Evolutionary conservation across 2,797 vertebrate genomes (phyloP), one percentile per base, ranked within the genome.

Genomic region (Pachyuromys duprasi): DNA sequence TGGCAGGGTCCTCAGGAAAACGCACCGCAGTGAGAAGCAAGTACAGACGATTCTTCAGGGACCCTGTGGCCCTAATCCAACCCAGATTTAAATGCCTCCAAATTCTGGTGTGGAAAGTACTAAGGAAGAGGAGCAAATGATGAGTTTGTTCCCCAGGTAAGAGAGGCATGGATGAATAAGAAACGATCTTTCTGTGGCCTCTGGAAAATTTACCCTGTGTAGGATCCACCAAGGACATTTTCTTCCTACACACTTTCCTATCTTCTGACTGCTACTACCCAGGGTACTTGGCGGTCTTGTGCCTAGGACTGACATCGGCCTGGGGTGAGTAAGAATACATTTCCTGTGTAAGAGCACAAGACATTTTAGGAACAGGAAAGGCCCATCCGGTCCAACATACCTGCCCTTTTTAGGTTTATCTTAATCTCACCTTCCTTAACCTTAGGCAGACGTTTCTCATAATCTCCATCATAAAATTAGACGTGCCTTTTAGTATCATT

Each of bases 361-460:
- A 96, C 96, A 96, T 97, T 97, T 98, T 93, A 96, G 95, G 95
- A 95, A 97, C 97, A 98, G 97, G 97, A 98, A 97, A 96, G 88
- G 95, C 95, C 65, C 86, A 95, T 98, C 97, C 95, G 96, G 95
- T 97, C 95, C 96, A 97, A 96, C 89, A 96, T 96, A 97, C 97
- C 96, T 97, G 97, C 95, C 96, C 97, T 95, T 97, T 97, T 98
- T 97, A 96, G 97, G 96, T 95, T 97, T 97, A 97, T 97, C 96
- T 97, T 93, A 93, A 96, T 93, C 70, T 96, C 53, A 96, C 95
- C 91, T 96, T 97, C 97, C 86, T 97, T 95, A 49, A 4, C 93
- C 62, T 89, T 91, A 92, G 82, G 96, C 9, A 75, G 55, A 86
- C 31, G 55, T 82, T 91, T 96, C 72, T 97, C 76, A 83, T 70